Evolutionary conservation across 1,140 invertebrate genomes (phyloP), one percentile per base, ranked within the genome.

Genomic region (Galendromus occidentalis): DNA sequence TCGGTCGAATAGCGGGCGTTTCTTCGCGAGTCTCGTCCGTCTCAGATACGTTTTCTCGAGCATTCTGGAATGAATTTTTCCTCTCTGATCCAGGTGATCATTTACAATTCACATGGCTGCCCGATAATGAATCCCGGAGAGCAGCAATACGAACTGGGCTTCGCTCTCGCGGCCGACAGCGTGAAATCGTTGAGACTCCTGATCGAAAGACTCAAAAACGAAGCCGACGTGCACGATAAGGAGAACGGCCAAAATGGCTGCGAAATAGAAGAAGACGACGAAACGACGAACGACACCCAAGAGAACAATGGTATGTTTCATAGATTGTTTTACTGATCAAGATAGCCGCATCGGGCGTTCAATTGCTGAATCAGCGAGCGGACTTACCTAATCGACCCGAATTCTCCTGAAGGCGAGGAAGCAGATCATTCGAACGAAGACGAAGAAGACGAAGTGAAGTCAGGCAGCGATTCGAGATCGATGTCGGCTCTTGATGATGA

Each of bases 221-320:
- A 59, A 25, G 51, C 51, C 20, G 51, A 59, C 14, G 25, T 22
- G 14, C n/a, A 59, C 14, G 51, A 59, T 33, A 25, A 25, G 33
- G 51, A 59, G 51, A 59, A 59, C 20, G 12, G 33, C 2, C 25
- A 33, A 18, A 33, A 59, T 2, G 22, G 51, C 17, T 25, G 33
- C 14, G 51, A 25, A 17, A 59, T 20, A 4, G 25, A 59, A 5
- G 51, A 59, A 59, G 17, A 59, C 22, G 51, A 59, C 20, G 51
- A 59, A 33, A 59, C 51, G 6, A 29, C 51, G 33, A 59, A 59
- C 51, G 51, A 59, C 25, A 59, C 51, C 2, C 51, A 59, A 25
- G 14, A 29, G 22, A 25, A 25, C 20, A 59, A 59, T 22, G 51
- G 33, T 33, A 22, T 20, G 51, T 59, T 39, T 39, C 33, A 9